Conservation (phyloP, 2,797 vertebrate genomes). For the Myotis findleyi region DNA sequence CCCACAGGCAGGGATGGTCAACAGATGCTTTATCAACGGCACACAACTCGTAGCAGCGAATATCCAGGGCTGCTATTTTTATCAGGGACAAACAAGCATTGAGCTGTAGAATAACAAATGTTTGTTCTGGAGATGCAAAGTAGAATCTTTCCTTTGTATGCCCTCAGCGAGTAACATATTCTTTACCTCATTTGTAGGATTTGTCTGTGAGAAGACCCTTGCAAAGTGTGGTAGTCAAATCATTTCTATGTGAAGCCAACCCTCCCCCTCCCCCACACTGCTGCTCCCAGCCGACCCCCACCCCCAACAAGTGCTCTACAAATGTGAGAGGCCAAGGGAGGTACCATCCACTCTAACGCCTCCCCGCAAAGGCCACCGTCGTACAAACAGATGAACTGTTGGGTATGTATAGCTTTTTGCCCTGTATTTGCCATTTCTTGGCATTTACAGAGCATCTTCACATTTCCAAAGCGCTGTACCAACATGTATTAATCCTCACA, state of each 20-base stretch:
- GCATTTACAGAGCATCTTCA: conserved; percentile 47
- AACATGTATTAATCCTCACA: conserved; percentile 80
- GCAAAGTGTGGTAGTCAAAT: not conserved
- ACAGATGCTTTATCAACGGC: not conserved
- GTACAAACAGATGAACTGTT: not conserved
- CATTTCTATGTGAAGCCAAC: not conserved
- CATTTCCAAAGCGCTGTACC: conserved; percentile 67
- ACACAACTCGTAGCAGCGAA: not conserved
- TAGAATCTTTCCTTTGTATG: not conserved
- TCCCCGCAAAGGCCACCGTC: not conserved
- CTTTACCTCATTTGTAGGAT: not conserved
- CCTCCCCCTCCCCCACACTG: not conserved
- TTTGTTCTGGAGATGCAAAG: not conserved
- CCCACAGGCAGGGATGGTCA: not conserved
- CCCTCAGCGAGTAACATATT: not conserved
- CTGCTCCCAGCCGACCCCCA: not conserved
- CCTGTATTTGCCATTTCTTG: not conserved
- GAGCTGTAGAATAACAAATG: not conserved
- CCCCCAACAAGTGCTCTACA: not conserved
- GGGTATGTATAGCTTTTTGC: not conserved
- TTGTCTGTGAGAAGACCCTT: not conserved
- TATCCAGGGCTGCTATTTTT: not conserved
- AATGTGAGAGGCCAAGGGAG: not conserved
- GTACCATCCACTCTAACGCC: no score
- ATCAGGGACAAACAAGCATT: not conserved